Percentiles rank a stretch among this genome's conserved stretches.
phyloP scores from a whole-genome alignment of 1,140 invertebrate genomes.

The Sycophaga agraensis region DNA sequence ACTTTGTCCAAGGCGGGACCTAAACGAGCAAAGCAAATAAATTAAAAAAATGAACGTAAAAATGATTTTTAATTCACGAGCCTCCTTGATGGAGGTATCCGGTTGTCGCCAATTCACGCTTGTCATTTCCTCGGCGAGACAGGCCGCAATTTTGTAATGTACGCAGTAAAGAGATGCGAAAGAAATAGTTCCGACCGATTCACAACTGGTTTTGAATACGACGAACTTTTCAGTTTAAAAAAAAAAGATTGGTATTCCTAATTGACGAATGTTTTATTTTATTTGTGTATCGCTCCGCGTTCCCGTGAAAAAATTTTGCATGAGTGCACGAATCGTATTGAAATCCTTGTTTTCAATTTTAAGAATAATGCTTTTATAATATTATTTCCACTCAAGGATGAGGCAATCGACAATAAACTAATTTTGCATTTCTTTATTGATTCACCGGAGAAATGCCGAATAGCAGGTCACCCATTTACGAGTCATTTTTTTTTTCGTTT shows the following conservation, averaged over 20 bases:
- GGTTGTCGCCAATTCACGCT: neutral
- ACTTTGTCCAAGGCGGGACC: conserved; percentile 27
- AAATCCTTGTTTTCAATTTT: no score
- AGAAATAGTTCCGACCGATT: neutral
- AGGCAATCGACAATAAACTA: neutral
- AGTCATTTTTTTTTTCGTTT: conserved; percentile 2
- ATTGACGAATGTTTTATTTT: no score
- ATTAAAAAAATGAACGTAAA: neutral
- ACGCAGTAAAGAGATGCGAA: neutral
- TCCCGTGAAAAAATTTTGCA: no score
- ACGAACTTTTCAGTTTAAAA: no score
- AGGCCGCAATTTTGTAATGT: neutral
- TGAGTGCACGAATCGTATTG: no score
- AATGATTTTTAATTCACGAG: conserved; percentile 15
- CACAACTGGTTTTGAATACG: no score
- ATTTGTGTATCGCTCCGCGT: no score
- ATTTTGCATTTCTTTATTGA: neutral
- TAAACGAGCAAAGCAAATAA: conserved; percentile 16
- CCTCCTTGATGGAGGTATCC: conserved; percentile 21
- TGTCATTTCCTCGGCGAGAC: conserved; percentile 4
- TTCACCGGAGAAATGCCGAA: neutral
- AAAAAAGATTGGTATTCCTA: no score
- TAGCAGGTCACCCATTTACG: no score
- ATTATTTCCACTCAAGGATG: no score
- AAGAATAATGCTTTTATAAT: no score